Conservation (phyloP, 2,888 invertebrate species). For the Trichopoda pennipes region DNA sequence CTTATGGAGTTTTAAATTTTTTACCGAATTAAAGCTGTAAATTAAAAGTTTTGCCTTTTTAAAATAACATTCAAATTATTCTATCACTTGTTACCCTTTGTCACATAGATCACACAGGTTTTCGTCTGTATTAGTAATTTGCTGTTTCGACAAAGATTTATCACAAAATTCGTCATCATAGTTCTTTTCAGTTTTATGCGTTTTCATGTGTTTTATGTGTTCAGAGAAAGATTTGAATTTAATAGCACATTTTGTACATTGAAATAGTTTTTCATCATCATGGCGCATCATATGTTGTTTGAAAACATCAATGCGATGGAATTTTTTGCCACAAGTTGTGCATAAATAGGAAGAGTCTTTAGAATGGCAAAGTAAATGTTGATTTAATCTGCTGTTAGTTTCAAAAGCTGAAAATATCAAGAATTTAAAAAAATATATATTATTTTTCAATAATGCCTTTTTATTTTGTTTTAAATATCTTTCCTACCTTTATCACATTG, state of each 20-base stretch:
- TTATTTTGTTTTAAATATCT: not conserved
- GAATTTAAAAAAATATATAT: not conserved
- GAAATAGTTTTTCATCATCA: conserved; percentile 82
- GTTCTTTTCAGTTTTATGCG: conserved; percentile 81
- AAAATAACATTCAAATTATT: not conserved
- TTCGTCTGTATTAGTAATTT: not conserved
- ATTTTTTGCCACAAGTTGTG: conserved; percentile 83
- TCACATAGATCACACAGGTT: not conserved
- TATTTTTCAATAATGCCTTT: not conserved
- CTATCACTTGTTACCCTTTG: not conserved
- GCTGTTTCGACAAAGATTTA: conserved; percentile 81
- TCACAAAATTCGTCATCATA: conserved; percentile 85
- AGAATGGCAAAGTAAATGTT: conserved; percentile 82
- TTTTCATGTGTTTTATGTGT: conserved; percentile 81
- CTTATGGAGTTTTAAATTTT: not conserved
- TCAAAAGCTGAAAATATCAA: conserved; percentile 20
- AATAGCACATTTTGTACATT: conserved; percentile 83
- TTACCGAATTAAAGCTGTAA: not conserved
- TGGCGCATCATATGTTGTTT: conserved; percentile 83
- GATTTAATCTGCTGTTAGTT: conserved; percentile 79
- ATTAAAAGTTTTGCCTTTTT: not conserved
- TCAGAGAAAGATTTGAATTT: conserved; percentile 83
- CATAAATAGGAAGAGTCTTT: conserved; percentile 83
- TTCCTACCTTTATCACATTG: conserved; percentile 44
- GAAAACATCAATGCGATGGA: conserved; percentile 81